Base-by-base conservation (phyloP, 2,888 invertebrate genomes). In the Cepaea hortensis region DNA sequence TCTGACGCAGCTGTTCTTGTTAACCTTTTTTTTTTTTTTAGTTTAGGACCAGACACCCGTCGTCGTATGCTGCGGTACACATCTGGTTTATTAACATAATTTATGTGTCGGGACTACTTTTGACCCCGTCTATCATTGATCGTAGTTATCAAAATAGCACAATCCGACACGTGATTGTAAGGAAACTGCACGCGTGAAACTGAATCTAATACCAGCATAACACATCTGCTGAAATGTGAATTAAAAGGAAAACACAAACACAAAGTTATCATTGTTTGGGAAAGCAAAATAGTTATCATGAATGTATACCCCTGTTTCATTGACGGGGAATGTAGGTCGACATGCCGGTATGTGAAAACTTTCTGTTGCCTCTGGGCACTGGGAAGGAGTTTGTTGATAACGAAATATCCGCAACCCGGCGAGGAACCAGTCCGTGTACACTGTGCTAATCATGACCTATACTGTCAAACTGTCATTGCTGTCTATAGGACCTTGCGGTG, bases 51-150 rank as follows among this genome's bases (percentile, higher is more conserved):
- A 55, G 55, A 9, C 55, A 55, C 55, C 55, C 55, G 35, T 55
- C 55, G 55, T 55, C 77, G 50, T 23, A 3, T 50, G 55, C n/a
- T 55, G n/a, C 55, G 55, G 13, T 9, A 68, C 20, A 20, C n/a
- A 11, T 55, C 77, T 65, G 77, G 84, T 62, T 73, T 76, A 76
- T 84, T 76, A 65, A 68, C 84, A 84, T 76, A 84, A 83, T 83
- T 80, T 80, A 80, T 80, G 62, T 77, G 73, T 46, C 75, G 76
- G 84, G 46, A 84, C 84, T 84, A 84, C 84, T 84, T 84, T 84
- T 84, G 84, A 84, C 84, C 84, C 77, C 77, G 84, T 76, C 84
- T 84, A n/a, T 68, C 84, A 84, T 84, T 84, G 84, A 84, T 84
- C 48, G 77, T 50, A 55, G 35, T 48, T 23, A n/a, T n/a, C 35